Evolutionary conservation across 2,888 invertebrate genomes (phyloP), one percentile per base, ranked within the genome.

Genomic region (Laspeyria flexula): DNA sequence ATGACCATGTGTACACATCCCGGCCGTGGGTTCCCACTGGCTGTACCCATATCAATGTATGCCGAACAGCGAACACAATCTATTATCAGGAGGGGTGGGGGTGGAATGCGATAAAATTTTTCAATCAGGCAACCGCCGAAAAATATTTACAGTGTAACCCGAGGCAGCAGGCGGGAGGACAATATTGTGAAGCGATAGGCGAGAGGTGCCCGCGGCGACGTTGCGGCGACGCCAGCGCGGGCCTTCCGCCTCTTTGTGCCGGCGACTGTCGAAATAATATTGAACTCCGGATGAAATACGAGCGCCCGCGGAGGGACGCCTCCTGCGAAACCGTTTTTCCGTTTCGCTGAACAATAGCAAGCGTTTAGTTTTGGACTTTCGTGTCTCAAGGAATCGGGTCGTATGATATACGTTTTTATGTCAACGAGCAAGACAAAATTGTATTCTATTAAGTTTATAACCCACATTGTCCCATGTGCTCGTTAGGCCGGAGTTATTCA

Each of bases 111-210:
- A 90, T 90, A 91, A 89, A 88, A 90, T 54, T 77, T 87, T 91
- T 91, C 91, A 91, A 92, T 91, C 90, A 90, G 83, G 82, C 85
- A 81, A 81, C 87, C 84, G 77, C 86, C 88, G 85, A 90, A 89
- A 90, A 90, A 90, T 91, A 90, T 91, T 87, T 90, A 90, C 90
- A 85, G 83, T 86, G 88, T 90, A 90, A 89, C 89, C 88, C 81
- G 86, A 90, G 88, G 88, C 89, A 79, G 66, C 73, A 70, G 75
- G 75, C 74, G 67, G 79, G 86, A 85, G 86, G 88, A 90, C 90
- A 91, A 90, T 92, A 91, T 92, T 90, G 90, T 83, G 77, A 76
- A 81, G 83, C 83, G 87, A 82, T 81, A 83, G 81, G 82, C 81
- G 79, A 75, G 73, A 75, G 77, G 73, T 73, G 86, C 88, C 86